Base-by-base conservation (phyloP, 2,888 invertebrate species). In the Pocota personata region DNA sequence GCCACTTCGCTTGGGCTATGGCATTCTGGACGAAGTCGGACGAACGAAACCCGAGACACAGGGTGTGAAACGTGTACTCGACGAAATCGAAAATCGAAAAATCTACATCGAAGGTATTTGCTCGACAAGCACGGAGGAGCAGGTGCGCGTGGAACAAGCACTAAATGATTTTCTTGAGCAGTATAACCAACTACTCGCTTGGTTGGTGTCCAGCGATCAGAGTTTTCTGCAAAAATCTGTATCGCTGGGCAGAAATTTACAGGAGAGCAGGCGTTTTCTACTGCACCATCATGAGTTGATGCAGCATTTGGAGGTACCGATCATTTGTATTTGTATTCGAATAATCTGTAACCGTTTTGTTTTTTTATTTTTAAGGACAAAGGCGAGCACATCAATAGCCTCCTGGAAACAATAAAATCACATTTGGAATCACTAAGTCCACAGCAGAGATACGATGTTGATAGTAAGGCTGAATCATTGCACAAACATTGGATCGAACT, bases 31-130 rank as follows among this genome's bases (percentile, higher is more conserved):
- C 90, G 94, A 94, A 87, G 95, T 95, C 89, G 95, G 94, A 90
- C 94, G 94, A 89, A 94, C 94, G 67, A 93, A 93, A 89, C 93
- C 94, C 30, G 96, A 95, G 88, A 94, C 95, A 48, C 94, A 95
- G 91, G 95, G 95, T 57, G 93, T 96, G 3, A 94, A 93, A 90
- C 93, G 94, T 69, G 93, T 94, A 88, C 94, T 97, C 48, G 95
- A 96, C 88, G 95, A 96, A 90, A 93, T 97, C 87, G 96, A 97
- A 92, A 95, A 95, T 90, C 94, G 95, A 87, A 96, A 96, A 91
- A 94, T 95, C n/a, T 93, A 94, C 60, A 92, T 96, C 55, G 93
- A 94, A 80, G 93, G 94, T 58, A 92, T 95, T 58, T 96, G 96
- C 89, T 94, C 94, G 2, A 94, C 95, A 3, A 95, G 95, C 89